Evolutionary conservation across 2,113 vertebrate genomes (phyloP).

Genomic region (rat (Rattus norvegicus)): GRCr8 NC_086019.1:75948001-75948500

Average conservation of each 20-base stretch:
- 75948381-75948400: not conserved
- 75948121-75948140: not conserved
- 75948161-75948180: not conserved
- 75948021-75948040: not conserved
- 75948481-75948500: not conserved
- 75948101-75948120: not conserved
- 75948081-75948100: no score
- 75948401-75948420: not conserved
- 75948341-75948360: no score
- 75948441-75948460: not conserved
- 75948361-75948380: not conserved
- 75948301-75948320: not conserved
- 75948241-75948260: not conserved
- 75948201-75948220: not conserved
- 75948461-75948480: not conserved
- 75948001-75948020: not conserved
- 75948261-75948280: not conserved
- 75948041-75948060: not conserved
- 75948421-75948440: not conserved
- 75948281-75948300: not conserved
- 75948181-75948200: not conserved
- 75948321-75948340: not conserved
- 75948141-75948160: not conserved
- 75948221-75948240: not conserved
- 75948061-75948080: not conserved